Evolutionary conservation across 2,797 vertebrate species (phyloP), one percentile per base, ranked within the genome.

Genomic region (Anguilla megastoma): DNA sequence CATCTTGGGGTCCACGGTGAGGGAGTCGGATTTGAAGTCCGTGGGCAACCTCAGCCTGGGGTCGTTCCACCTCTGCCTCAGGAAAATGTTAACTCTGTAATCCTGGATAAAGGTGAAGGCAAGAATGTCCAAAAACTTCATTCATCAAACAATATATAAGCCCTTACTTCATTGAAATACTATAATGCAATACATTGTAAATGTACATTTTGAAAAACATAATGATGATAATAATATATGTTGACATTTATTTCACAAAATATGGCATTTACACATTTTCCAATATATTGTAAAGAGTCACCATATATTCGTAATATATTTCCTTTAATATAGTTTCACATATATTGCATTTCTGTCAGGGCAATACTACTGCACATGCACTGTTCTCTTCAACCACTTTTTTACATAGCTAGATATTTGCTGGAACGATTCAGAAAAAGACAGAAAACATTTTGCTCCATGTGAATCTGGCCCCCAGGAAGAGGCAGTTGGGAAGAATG

Each of bases 41-140:
- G 95, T 96, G 0, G 98, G 98, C 10, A 99, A 95, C 87, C 96
- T 97, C 41, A 99, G 95, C 71, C 98, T 96, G 36, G 98, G 98
- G 90, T 99, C 98, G 14, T 99, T 99, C 98, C 98, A 99, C 87
- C 98, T 96, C 91, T 99, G 98, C 74, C 98, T 96, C 89, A 99
- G 95, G 90, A 99, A 99, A 88, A 99, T 99, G 90, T 99, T 99
- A 74, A 99, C 93, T 89, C 98, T 96, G 85, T 99, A 99, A 93
- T 99, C 98, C 98, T 99, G 91, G 33, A 76, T 45, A 87, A 21
- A 21, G 8, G 9, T 5, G 36, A n/a, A 58, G 27, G n/a, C 21
- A 66, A n/a, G 56, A 27, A 60, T 18, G n/a, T 48, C 2, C 2
- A 30, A 54, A 69, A 69, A 27, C 8, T 30, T 14, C 12, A 71